phyloP scores from a whole-genome alignment of 2,888 invertebrate species.

The Lymantria monacha region DNA sequence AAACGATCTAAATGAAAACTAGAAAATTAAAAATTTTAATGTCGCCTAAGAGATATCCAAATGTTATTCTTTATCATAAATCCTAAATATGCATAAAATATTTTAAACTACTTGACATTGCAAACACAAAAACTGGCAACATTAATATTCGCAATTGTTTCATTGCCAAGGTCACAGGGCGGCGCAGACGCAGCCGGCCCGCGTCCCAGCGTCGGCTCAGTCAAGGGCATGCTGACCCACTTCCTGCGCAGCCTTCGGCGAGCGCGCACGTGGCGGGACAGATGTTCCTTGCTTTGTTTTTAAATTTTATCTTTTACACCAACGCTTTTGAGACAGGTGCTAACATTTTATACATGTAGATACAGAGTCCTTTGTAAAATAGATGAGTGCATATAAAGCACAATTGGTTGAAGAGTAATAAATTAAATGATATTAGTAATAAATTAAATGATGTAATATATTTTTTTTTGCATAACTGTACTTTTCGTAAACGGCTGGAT shows the following conservation, averaged over 20 bases:
- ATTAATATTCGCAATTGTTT: constrained; percentile 36
- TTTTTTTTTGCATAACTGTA: no score
- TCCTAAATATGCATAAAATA: no score
- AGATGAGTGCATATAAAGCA: no score
- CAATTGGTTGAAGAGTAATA: no score
- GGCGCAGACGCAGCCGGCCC: constrained; percentile 43
- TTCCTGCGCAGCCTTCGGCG: constrained; percentile 56
- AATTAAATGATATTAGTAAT: no score
- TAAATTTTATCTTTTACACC: constrained; percentile 8
- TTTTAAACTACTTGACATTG: neutral
- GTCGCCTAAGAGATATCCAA: no score
- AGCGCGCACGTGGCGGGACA: constrained; percentile 46
- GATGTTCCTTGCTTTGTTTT: constrained; percentile 19
- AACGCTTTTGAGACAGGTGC: constrained; percentile 9
- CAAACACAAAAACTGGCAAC: constrained; percentile 31
- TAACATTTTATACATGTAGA: neutral
- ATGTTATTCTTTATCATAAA: no score
- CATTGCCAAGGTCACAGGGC: constrained; percentile 46
- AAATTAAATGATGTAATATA: no score
- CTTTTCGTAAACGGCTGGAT: no score
- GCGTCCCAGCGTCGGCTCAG: constrained; percentile 34
- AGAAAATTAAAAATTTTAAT: no score
- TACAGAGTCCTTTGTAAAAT: neutral
- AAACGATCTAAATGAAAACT: no score
- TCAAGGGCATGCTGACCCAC: constrained; percentile 70